Base-by-base conservation (phyloP, 2,797 vertebrate genomes). In the Danio jaintianensis region DNA sequence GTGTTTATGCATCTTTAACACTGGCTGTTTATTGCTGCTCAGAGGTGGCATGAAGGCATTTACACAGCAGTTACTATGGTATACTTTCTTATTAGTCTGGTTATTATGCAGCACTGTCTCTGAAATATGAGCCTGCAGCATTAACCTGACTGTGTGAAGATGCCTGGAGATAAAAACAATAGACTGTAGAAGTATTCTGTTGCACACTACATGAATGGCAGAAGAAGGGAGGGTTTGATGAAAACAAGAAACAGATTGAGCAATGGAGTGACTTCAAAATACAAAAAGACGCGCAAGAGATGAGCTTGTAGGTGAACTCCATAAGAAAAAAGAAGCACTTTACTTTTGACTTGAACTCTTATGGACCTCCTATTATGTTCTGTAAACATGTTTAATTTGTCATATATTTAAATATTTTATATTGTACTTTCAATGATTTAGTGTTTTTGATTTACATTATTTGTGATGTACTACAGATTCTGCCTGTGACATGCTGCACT, bases 301-400 rank as follows among this genome's bases (percentile, higher is more conserved):
- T 6, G n/a, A 22, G 47, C 29, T 8, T 43, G 18, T 45, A 1
- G 38, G 38, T 66, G 7, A 75, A 64, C 55, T 20, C 38, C 61
- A n/a, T 45, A 20, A 38, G 29, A 29, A 29, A 29, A 29, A 29
- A 29, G 29, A 58, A 68, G 22, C 53, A 55, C 29, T 78, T 68
- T 48, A 13, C 12, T 42, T 63, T 61, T 78, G 59, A 88, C 83
- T 86, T 88, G 75, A 90, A 84, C 45, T 71, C 79, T 67, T 45
- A 6, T 43, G 42, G 38, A 50, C 22, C 61, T 40, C 12, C 29
- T 29, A 29, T 64, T 83, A 20, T 50, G 22, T 36, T 7, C 9
- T 61, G 53, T 58, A 45, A 22, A 70, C 47, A 63, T 6, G 13
- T 29, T 55, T 18, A 0, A 77, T 67, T 56, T 38, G 50, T 45